Percentiles rank a stretch among this genome's conserved stretches.
These are phyloP conservation scores for Metaphire vulgaris DNA, from an alignment of 1,140 invertebrate genomes.

Conservation along the genomic window DNA sequence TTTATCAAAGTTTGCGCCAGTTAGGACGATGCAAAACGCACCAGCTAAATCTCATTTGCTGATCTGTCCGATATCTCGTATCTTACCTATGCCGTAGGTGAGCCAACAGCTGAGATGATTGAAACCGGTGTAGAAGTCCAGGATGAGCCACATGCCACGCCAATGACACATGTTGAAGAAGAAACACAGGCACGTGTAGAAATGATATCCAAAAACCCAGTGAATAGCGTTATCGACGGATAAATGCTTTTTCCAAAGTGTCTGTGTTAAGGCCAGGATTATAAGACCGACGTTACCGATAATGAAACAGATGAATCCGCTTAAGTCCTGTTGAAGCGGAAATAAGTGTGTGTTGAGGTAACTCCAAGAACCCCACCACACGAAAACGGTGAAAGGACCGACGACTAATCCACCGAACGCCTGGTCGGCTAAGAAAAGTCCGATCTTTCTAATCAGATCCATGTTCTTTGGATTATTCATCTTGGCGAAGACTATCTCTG, in stretches of 20 bases:
- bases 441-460: too few relatives aligned
- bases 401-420: constrained; percentile 1
- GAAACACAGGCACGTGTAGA: neutral
- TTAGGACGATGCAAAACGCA: too few relatives aligned
- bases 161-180: constrained; percentile 17
- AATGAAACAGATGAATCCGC: neutral
- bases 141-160: constrained; percentile 7
- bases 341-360: neutral
- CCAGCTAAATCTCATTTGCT: too few relatives aligned
- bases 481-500: too few relatives aligned
- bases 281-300: constrained; percentile 12
- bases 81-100: neutral
- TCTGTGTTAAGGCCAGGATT: constrained; percentile 1
- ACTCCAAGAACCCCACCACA: constrained; percentile 15
- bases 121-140: constrained; percentile 14
- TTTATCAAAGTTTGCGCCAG: too few relatives aligned
- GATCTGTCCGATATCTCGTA: too few relatives aligned
- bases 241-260: constrained; percentile 6
- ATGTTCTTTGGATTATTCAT: too few relatives aligned
- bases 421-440: constrained; percentile 14
- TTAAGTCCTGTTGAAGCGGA: neutral
- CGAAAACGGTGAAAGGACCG: constrained; percentile 9
- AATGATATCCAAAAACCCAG: constrained; percentile 11
- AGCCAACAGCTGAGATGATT: constrained; percentile 4
- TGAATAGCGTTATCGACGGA: neutral